Evolutionary conservation across 2,888 invertebrate genomes (phyloP), one percentile per base, ranked within the genome.

Genomic region (Coecobrya sp.): DNA sequence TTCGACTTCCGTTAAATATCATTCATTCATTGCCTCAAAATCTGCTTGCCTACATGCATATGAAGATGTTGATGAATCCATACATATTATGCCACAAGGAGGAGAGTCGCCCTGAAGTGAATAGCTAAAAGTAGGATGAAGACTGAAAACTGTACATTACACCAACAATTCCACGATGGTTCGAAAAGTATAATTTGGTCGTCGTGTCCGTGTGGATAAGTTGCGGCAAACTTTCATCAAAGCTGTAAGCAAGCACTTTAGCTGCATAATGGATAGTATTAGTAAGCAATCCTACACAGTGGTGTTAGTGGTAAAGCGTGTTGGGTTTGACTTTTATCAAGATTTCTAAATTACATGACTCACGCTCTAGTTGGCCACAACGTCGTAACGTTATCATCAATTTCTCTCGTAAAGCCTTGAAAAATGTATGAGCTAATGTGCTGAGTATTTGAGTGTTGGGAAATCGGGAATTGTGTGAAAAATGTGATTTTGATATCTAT

Each of bases 401-500:
- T 87, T 82, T 55, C 30, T n/a, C 27, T 55, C 36, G 59, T 86
- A 55, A 45, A 22, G 52, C 68, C 68, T 65, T 89, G 82, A 89
- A 89, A 89, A 89, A 89, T 89, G 89, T 55, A 89, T 89, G 89
- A 89, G 82, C 27, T 81, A 73, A 70, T 62, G 70, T 42, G 30
- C 19, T n/a, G 62, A 19, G 81, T 45, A 79, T 79, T 88, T 30
- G 70, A 55, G 73, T 59, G 84, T 13, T 65, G 81, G 81, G 81
- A 73, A n/a, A 73, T 36, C 30, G 59, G 84, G 65, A 76, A 49
- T 85, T 76, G 85, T 45, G 90, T 86, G 86, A 91, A 91, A 91
- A 91, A 91, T 91, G 91, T 86, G 91, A 86, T 86, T 91, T 86
- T 91, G 91, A 91, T 91, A 91, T 81, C 86, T 45, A 52, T 68